Evolutionary conservation across 1,140 invertebrate species (phyloP).

Genomic region (Drosophila sucinea): DNA sequence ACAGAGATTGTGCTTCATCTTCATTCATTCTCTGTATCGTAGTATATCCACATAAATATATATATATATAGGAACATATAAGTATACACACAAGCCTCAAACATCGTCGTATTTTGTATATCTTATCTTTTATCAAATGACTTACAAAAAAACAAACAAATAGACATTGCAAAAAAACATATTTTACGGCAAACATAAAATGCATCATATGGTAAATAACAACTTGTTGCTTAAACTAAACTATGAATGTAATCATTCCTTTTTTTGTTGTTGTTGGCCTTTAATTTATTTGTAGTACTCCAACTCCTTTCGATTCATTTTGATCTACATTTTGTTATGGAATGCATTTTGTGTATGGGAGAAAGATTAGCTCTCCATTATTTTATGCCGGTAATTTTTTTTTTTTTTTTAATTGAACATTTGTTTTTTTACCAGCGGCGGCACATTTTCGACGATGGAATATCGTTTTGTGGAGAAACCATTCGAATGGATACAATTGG

Average conservation of each 20-base stretch:
- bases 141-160: slow-evolving; percentile 49
- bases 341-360: slow-evolving; percentile 47
- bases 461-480: slow-evolving; percentile 75
- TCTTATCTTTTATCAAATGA: slow-evolving; percentile 63
- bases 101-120: slow-evolving; percentile 53
- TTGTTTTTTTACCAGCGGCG: slow-evolving; percentile 49
- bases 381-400: slow-evolving; percentile 1
- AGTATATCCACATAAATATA: not conserved
- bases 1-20: not conserved
- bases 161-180: slow-evolving; percentile 82
- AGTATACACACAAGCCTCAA: slow-evolving; percentile 9
- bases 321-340: slow-evolving; percentile 39
- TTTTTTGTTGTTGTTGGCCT: slow-evolving; percentile 1
- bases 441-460: slow-evolving; percentile 68
- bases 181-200: slow-evolving; percentile 82
- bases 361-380: no score
- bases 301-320: slow-evolving; percentile 31
- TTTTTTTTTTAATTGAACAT: slow-evolving; percentile 5
- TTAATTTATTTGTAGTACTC: not conserved
- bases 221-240: slow-evolving; percentile 26
- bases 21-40: slow-evolving; percentile 1
- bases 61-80: slow-evolving; percentile 5
- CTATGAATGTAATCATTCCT: not conserved
- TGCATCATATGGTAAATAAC: slow-evolving; percentile 75
- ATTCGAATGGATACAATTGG: slow-evolving; percentile 75